phyloP scores from a whole-genome alignment of 2,113 vertebrate species.

The Pseudopodoces humilis region DNA sequence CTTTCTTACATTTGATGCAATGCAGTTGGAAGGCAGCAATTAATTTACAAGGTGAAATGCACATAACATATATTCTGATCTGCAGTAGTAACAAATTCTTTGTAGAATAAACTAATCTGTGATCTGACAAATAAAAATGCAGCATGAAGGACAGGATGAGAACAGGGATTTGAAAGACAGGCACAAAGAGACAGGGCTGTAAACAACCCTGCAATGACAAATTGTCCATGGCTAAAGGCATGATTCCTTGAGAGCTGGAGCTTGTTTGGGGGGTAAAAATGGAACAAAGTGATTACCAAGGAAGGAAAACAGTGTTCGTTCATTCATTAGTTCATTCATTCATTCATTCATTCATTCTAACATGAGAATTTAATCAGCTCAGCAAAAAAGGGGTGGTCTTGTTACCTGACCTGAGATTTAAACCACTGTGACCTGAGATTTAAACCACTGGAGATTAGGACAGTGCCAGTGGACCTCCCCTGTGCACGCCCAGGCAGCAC shows the following conservation, averaged over 20 bases:
- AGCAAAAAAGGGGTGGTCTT: background rate
- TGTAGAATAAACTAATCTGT: background rate
- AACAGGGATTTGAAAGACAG: background rate
- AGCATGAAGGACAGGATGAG: background rate
- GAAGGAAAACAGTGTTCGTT: background rate
- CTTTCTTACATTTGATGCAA: background rate
- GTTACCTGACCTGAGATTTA: accelerated
- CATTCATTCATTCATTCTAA: background rate
- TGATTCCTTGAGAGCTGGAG: background rate
- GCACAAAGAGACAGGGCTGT: background rate
- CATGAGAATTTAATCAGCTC: background rate
- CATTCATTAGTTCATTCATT: background rate
- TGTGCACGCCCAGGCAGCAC: accelerated
- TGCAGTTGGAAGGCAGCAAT: background rate
- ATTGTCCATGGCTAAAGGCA: background rate
- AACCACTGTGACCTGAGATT: background rate
- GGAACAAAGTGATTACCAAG: background rate
- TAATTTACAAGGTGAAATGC: background rate
- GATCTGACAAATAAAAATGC: background rate
- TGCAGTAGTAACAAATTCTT: background rate
- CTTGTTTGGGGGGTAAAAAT: background rate
- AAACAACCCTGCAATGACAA: background rate
- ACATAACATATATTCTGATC: background rate
- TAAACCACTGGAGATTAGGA: background rate
- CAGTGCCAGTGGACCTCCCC: background rate